Base-by-base conservation (phyloP, 2,113 vertebrate genomes). In the Epinephelus fuscoguttatus region DNA sequence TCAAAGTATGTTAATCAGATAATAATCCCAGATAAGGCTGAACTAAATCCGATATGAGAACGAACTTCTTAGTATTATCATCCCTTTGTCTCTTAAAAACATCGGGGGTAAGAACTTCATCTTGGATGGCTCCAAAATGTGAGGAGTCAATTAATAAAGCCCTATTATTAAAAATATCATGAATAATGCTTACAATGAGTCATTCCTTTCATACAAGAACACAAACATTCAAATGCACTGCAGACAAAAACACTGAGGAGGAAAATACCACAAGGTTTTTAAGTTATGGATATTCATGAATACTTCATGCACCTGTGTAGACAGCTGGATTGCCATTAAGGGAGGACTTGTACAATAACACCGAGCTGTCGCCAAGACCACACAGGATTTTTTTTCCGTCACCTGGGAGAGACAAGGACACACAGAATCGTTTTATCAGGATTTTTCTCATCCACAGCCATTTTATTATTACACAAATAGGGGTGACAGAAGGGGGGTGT, bases 351-450 rank as follows among this genome's bases (percentile, higher is more conserved):
- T 97, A 95, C 88, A 96, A 69, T 63, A 97, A 89, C 18, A 95
- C 81, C 18, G 95, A 93, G 81, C 84, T 94, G 93, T 97, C 96
- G 87, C 95, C 96, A 79, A 96, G 90, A 89, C 97, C 96, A 55
- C 97, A 98, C 88, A 97, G 96, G 85, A 97, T 90, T 71, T 92
- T 88, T 71, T 93, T 95, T 83, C 97, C 97, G 78, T 97, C 95
- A 23, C 96, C 97, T 99, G 66, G 45, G 69, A 78, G 90, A 88
- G 14, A 89, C 27, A 84, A 79, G 66, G 60, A 79, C 80, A 91
- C 57, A 87, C 14, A 86, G 14, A 60, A 81, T 37, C 19, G 1
- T 80, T 82, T 82, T 62, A 71, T 64, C 30, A 69, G 33, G n/a
- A 62, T 42, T 76, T 78, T 47, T 62, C 45, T 37, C 49, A 40